These are phyloP conservation scores for Lasiommata megera DNA, from an alignment of 2,888 invertebrate species.

Conservation along the genomic window DNA sequence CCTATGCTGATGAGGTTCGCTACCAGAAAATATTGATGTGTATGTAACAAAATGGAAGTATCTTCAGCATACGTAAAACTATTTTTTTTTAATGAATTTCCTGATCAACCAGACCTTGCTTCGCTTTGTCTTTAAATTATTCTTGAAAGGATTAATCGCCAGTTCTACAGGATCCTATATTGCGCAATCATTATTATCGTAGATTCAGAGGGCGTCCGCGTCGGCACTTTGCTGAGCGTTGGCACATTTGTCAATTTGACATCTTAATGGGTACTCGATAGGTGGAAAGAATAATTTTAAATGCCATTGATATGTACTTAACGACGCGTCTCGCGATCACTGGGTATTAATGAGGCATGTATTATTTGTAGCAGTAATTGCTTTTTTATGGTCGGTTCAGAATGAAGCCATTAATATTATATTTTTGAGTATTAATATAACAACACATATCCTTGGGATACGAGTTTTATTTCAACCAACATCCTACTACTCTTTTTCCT, in stretches of 20 bases:
- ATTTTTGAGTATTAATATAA: neutral
- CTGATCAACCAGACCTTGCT: neutral
- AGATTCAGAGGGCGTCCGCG: conserved; percentile 41
- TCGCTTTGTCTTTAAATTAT: neutral
- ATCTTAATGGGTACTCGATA: conserved; percentile 36
- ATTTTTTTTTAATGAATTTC: neutral
- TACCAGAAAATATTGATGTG: neutral
- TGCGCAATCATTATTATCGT: conserved; percentile 32
- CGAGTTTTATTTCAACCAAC: too few relatives aligned
- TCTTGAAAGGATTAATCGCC: neutral
- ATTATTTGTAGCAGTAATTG: conserved; percentile 22
- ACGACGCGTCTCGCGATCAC: conserved; percentile 10
- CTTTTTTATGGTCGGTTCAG: conserved; percentile 11
- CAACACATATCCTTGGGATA: too few relatives aligned
- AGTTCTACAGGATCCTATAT: conserved; percentile 9
- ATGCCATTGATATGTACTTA: conserved; percentile 25
- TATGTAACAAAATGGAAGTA: neutral
- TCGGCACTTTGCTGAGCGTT: conserved; percentile 39
- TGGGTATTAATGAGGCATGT: conserved; percentile 21
- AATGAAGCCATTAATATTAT: conserved; percentile 9
- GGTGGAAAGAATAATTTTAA: conserved; percentile 30
- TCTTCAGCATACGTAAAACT: neutral
- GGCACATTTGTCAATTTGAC: conserved; percentile 47
- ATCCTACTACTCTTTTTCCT: too few relatives aligned
- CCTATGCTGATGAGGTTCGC: too few relatives aligned